These are phyloP conservation scores for Drosophila simulans DNA, from an alignment of 1,140 invertebrate species.

Conservation along the genomic window DNA sequence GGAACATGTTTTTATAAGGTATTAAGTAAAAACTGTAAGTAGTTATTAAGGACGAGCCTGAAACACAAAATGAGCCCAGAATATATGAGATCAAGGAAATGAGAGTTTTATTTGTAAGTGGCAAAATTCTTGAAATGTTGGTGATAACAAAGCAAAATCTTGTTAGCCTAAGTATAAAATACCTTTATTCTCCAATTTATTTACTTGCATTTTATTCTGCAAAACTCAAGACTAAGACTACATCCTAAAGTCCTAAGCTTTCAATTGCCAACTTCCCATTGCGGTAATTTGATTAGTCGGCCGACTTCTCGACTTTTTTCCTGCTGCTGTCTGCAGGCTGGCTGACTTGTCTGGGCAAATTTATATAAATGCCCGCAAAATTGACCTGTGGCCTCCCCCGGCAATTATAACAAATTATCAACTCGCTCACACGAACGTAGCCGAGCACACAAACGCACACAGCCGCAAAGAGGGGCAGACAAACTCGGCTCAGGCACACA, in stretches of 20 bases:
- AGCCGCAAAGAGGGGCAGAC: background rate
- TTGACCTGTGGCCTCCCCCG: constrained; percentile 77
- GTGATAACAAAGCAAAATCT: too few relatives aligned
- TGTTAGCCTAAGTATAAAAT: too few relatives aligned
- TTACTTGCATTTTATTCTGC: background rate
- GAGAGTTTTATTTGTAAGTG: too few relatives aligned
- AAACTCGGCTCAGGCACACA: background rate
- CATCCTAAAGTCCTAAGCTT: background rate
- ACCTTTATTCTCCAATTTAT: background rate
- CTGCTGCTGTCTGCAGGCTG: constrained; percentile 17
- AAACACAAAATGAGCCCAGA: too few relatives aligned
- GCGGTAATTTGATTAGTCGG: constrained; percentile 50
- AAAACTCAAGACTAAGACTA: background rate
- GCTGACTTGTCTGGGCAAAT: constrained; percentile 68
- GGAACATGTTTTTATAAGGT: too few relatives aligned
- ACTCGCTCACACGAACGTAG: constrained; percentile 72
- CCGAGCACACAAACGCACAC: constrained; percentile 5
- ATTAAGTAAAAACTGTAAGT: too few relatives aligned
- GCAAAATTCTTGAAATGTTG: too few relatives aligned
- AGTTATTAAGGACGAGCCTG: too few relatives aligned
- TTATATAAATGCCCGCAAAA: constrained; percentile 81
- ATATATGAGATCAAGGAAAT: too few relatives aligned
- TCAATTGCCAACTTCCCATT: background rate
- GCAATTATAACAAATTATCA: constrained; percentile 83
- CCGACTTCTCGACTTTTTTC: constrained; percentile 34